Evolutionary conservation across 2,797 vertebrate species (phyloP), one percentile per base, ranked within the genome.

Genomic region (Oryzias dopingdopingensis): DNA sequence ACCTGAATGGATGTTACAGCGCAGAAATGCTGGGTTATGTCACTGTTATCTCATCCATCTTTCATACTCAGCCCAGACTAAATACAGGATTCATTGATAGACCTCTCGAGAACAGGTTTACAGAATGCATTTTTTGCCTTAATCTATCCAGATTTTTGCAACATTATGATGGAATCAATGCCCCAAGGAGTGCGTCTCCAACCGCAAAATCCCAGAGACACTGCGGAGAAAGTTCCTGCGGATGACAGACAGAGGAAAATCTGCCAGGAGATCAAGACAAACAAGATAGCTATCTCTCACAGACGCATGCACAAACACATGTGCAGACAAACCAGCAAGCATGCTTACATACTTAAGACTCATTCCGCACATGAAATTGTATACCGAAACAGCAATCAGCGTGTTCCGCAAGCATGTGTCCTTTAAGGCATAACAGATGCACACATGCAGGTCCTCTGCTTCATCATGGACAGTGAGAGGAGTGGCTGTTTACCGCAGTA

Each of bases 201-300:
- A 77, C 66, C 58, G 58, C 67, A 75, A 59, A 73, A 72, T 70
- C 72, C 62, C 24, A 1, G 60, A 7, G 57, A 62, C 66, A 64
- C 66, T 16, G 6, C 53, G 60, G 70, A 81, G 82, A 81, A 85
- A 76, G 72, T 70, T 72, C 68, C 52, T 48, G 23, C 66, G 74
- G 74, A 72, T 74, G 76, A 83, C 69, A 81, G 77, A 87, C 82
- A 76, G 79, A 83, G 65, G 72, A 20, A 70, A 82, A 81, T 73
- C 72, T 81, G 81, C 62, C 46, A 46, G 66, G 72, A 86, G 79
- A 74, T 81, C 76, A 61, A 84, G 73, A 84, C 79, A 83, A 85
- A 86, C 86, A 82, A 85, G 83, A 86, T 88, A 81, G 85, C 83
- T 79, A 89, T 89, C 85, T 59, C 77, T 17, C 57, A 29, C 70